Base-by-base conservation (phyloP, 2,888 invertebrate genomes). In the Tetragonula carbonaria region DNA sequence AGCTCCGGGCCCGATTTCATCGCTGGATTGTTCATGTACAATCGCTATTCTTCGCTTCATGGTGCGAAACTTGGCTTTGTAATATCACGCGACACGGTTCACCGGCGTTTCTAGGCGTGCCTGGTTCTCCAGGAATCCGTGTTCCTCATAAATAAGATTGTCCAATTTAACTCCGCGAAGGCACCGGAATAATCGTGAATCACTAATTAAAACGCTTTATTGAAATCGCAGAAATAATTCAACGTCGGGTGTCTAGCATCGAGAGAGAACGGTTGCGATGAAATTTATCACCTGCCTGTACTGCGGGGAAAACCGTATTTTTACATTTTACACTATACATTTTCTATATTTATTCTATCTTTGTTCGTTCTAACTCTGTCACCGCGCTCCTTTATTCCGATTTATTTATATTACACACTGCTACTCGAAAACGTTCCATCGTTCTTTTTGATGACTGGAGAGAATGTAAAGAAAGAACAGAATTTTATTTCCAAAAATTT, bases 101-200 rank as follows among this genome's bases (percentile, higher is more conserved):
- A 62, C 55, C 67, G 50, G 71, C 66, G 66, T 63, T 68, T 50
- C 70, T 13, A 38, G 53, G 62, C 50, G 76, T 62, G n/a, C 68
- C 77, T 50, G 76, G 23, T 73, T 78, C 72, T 55, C 79, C 62
- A 75, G 78, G 83, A 84, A 84, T 84, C 74, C 78, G 77, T 78
- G 74, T 79, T 70, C 74, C 79, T 80, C 85, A 74, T 84, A 79
- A 85, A 84, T 84, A 83, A 83, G 83, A 83, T 73, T 73, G 83
- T 83, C 77, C 83, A 83, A 82, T 82, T 72, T 83, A 83, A 70
- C 73, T 72, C 77, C 76, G 51, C 82, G 55, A 55, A 67, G 50
- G 75, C 28, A 66, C 66, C 55, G 50, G 67, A 51, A 68, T 76
- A 82, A 73, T 72, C 77, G 57, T 73, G 83, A 77, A 77, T 83